phyloP scores from a whole-genome alignment of 2,113 vertebrate species.

The Enhydra lutris region DNA sequence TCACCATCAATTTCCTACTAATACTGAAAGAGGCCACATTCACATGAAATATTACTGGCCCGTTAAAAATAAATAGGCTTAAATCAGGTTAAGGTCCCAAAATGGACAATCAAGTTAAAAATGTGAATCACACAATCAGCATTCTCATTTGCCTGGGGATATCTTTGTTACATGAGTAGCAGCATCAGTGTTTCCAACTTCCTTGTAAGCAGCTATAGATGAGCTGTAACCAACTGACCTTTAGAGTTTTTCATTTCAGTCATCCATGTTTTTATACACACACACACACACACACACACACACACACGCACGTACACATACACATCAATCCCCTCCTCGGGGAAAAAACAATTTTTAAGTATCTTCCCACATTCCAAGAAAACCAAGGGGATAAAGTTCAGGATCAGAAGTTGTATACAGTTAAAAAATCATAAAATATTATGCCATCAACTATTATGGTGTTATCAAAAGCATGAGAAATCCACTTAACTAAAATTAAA shows the following conservation, averaged over 20 bases:
- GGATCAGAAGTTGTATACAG: neutral
- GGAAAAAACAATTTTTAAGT: neutral
- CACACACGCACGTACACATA: neutral
- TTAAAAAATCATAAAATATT: neutral
- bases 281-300: neutral
- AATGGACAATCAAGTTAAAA: neutral
- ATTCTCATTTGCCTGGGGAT: neutral
- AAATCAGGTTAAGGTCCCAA: neutral
- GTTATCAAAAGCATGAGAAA: constrained; percentile 4
- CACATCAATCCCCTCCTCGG: neutral
- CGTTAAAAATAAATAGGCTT: neutral
- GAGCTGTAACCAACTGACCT: neutral
- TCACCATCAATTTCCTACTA: constrained; percentile 10
- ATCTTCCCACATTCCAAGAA: neutral
- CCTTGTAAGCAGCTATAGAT: neutral
- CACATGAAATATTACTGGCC: neutral
- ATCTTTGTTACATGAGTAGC: neutral
- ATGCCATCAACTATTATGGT: neutral
- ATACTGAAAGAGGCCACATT: neutral
- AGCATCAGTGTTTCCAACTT: neutral
- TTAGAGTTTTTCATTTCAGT: neutral
- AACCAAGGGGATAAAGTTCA: neutral
- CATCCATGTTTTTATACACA: neutral
- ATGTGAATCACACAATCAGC: neutral
- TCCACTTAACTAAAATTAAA: neutral